Evolutionary conservation across 2,797 vertebrate species (phyloP), one percentile per base, ranked within the genome.

Genomic region (Florisuga fusca): DNA sequence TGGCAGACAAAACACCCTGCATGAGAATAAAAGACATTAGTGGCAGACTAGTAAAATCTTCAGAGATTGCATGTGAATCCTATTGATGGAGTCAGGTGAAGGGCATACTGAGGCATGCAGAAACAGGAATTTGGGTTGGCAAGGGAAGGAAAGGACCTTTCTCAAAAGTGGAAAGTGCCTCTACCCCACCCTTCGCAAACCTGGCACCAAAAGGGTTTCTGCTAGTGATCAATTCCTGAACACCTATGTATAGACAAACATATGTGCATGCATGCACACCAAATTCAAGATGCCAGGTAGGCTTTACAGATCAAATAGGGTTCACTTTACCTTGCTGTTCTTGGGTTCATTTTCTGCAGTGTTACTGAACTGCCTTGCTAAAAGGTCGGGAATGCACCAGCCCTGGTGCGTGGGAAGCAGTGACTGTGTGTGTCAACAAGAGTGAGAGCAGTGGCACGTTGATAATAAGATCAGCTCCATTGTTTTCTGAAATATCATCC

Each of bases 231-330:
- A 31, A 18, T 55, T 84, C 55, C 51, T 33, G 41, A 73, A 7
- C 15, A 17, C 5, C 1, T 14, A 19, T 3, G 9, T 72, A 2
- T 4, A 53, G 22, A 18, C 15, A 53, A 46, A 61, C 27, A 21
- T 9, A 15, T 7, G 4, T 12, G 14, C 20, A 31, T 7, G 18
- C 18, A 7, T 0, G 4, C n/a, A 23, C 15, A n/a, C 6, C n/a
- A 23, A 14, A 27, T 14, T 55, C n/a, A 45, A 46, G 79, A 7
- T 69, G 34, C 7, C 17, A 8, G 23, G 22, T 58, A 45, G 68
- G 51, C 50, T 68, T 48, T 75, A 4, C 43, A 6, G 15, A 14
- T 73, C 33, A 63, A 26, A 72, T 18, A 21, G 50, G 34, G 12
- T 43, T 45, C 15, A 22, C 23, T 59, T 78, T 43, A 12, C 41